Evolutionary conservation across 2,888 invertebrate genomes (phyloP).

Genomic region (Lepidochrysops patricia): DNA sequence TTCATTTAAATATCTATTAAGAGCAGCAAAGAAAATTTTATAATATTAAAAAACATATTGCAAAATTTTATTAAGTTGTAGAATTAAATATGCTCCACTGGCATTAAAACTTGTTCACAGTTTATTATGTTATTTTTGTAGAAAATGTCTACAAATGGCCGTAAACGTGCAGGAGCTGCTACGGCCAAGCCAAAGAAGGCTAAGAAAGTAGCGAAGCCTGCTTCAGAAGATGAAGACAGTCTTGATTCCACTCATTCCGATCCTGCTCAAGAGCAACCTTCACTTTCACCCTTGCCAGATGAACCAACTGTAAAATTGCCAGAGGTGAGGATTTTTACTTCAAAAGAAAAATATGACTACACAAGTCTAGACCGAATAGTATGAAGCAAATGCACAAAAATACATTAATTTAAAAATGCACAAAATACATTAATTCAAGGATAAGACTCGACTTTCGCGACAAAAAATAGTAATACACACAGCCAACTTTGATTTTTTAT

Average conservation of each 20-base stretch:
- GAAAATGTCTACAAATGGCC: constrained; percentile 33
- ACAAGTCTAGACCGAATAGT: too few relatives aligned
- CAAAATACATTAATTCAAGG: too few relatives aligned
- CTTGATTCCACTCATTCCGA: constrained; percentile 40
- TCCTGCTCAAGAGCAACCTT: constrained; percentile 32
- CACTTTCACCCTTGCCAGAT: constrained; percentile 70
- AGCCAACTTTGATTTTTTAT: too few relatives aligned
- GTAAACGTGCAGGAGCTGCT: constrained; percentile 32
- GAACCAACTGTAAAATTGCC: constrained; percentile 78
- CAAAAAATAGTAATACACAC: too few relatives aligned
- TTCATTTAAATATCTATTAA: too few relatives aligned
- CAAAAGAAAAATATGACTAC: too few relatives aligned
- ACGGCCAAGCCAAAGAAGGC: constrained; percentile 30
- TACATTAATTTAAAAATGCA: too few relatives aligned
- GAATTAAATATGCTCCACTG: neutral
- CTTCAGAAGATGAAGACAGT: constrained; percentile 51
- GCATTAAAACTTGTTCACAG: neutral
- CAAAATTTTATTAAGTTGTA: too few relatives aligned
- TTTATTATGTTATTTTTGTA: constrained; percentile 15
- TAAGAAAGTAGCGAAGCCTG: constrained; percentile 38
- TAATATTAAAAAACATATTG: neutral
- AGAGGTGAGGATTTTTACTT: constrained; percentile 48
- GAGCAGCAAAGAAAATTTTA: too few relatives aligned
- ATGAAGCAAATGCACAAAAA: too few relatives aligned
- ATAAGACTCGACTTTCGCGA: too few relatives aligned